Percentiles rank a stretch among this genome's conserved stretches.
Evolutionary conservation across 2,113 vertebrate species (phyloP).

Genomic region (Sigmodon hispidus): DNA sequence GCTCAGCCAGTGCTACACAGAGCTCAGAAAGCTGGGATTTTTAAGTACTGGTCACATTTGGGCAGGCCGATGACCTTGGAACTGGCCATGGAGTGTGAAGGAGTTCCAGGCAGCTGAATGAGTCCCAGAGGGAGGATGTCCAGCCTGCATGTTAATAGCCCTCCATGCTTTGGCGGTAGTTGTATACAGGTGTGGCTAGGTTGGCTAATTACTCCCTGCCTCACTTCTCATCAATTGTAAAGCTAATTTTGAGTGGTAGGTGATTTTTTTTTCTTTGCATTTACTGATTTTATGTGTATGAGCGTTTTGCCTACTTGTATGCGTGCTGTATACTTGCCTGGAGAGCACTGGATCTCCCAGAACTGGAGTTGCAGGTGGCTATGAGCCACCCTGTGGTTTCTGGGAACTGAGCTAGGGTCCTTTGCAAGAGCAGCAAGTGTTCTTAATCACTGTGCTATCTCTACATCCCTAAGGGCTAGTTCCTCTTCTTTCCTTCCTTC

Average conservation of each 20-base stretch:
- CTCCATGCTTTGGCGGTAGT: not conserved
- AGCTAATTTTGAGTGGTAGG: not conserved
- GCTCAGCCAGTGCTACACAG: not conserved
- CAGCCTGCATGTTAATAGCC: not conserved
- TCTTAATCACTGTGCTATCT: not conserved
- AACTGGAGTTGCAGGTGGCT: not conserved
- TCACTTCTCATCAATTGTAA: not conserved
- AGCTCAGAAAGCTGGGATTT: not conserved
- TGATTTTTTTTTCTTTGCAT: not conserved
- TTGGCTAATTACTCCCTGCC: not conserved
- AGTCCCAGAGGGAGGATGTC: not conserved
- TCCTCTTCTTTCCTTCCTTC: not conserved
- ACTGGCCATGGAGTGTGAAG: not conserved
- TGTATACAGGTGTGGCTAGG: not conserved
- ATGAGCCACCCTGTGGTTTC: not conserved
- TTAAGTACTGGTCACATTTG: not conserved
- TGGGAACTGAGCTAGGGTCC: not conserved
- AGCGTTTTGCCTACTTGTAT: not conserved
- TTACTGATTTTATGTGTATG: not conserved
- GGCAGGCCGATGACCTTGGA: slow-evolving; percentile 8
- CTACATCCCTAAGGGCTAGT: not conserved
- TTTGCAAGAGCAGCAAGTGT: not conserved
- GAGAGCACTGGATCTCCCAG: not conserved
- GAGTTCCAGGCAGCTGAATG: not conserved
- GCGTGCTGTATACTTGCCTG: not conserved